phyloP scores from a whole-genome alignment of 1,140 invertebrate species.

The Brachionus koreanus region DNA sequence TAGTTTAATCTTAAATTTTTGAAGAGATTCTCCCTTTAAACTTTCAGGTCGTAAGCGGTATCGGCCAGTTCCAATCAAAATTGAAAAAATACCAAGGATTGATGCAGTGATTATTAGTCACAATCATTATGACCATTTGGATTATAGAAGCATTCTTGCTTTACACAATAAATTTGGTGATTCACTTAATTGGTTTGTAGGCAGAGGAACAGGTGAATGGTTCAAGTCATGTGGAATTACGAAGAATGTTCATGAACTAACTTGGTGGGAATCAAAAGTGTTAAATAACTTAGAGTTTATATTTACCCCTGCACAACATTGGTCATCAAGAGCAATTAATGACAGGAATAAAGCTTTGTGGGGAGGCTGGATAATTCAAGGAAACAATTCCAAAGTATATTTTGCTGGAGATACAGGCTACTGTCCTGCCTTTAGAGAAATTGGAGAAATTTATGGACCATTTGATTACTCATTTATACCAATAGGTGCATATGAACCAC shows the following conservation, averaged over 20 bases:
- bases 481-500: slow-evolving; percentile 61
- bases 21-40: slow-evolving; percentile 48
- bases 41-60: slow-evolving; percentile 56
- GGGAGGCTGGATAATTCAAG: slow-evolving; percentile 60
- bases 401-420: slow-evolving; percentile 62
- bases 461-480: slow-evolving; percentile 61
- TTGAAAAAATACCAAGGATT: slow-evolving; percentile 59
- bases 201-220: slow-evolving; percentile 59
- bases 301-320: slow-evolving; percentile 62
- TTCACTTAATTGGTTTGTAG: slow-evolving; percentile 56
- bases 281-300: slow-evolving; percentile 53
- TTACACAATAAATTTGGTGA: slow-evolving; percentile 50
- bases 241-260: slow-evolving; percentile 53
- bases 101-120: slow-evolving; percentile 62
- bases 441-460: slow-evolving; percentile 59
- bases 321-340: slow-evolving; percentile 55
- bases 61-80: slow-evolving; percentile 56
- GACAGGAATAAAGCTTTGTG: slow-evolving; percentile 59
- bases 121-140: slow-evolving; percentile 63
- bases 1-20: not conserved
- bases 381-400: slow-evolving; percentile 56
- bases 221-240: slow-evolving; percentile 51
- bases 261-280: slow-evolving; percentile 59
- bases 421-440: slow-evolving; percentile 58
- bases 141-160: slow-evolving; percentile 53